Conservation (phyloP, 2,888 invertebrate species). For the Eremobia ochroleuca region DNA sequence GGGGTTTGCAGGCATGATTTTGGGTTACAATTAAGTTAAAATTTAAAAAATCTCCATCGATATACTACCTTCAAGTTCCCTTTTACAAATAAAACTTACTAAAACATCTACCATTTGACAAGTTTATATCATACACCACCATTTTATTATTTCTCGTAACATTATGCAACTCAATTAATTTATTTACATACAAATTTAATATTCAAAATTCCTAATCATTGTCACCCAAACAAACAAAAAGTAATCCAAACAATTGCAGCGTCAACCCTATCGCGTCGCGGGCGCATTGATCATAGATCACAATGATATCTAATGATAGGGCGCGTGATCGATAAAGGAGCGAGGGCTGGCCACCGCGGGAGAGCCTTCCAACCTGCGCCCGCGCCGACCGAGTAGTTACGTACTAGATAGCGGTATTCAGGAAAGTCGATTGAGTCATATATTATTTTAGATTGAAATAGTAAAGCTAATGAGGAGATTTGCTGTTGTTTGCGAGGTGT, state of each 20-base stretch:
- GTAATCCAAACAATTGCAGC: background rate
- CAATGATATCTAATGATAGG: slow-evolving; percentile 90
- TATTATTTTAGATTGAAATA: slow-evolving; percentile 29
- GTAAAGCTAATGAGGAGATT: background rate
- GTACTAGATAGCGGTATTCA: slow-evolving; percentile 37
- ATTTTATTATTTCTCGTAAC: no score
- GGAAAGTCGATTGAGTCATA: slow-evolving; percentile 30
- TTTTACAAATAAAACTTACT: no score
- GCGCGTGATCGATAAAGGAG: slow-evolving; percentile 86
- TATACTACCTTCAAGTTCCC: no score
- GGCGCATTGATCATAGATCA: slow-evolving; percentile 87
- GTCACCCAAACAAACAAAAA: background rate
- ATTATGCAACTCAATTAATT: no score
- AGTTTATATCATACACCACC: no score
- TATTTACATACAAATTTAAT: no score
- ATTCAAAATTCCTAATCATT: background rate
- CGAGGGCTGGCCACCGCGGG: slow-evolving; percentile 83
- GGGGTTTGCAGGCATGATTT: background rate
- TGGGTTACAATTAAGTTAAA: no score
- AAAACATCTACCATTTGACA: no score
- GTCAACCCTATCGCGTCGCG: slow-evolving; percentile 74
- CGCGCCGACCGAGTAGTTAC: slow-evolving; percentile 39
- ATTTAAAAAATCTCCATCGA: no score
- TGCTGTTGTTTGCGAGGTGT: background rate
- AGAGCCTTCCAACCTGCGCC: slow-evolving; percentile 76